phyloP scores from a whole-genome alignment of 2,888 invertebrate genomes.

The Horisme vitalbata region DNA sequence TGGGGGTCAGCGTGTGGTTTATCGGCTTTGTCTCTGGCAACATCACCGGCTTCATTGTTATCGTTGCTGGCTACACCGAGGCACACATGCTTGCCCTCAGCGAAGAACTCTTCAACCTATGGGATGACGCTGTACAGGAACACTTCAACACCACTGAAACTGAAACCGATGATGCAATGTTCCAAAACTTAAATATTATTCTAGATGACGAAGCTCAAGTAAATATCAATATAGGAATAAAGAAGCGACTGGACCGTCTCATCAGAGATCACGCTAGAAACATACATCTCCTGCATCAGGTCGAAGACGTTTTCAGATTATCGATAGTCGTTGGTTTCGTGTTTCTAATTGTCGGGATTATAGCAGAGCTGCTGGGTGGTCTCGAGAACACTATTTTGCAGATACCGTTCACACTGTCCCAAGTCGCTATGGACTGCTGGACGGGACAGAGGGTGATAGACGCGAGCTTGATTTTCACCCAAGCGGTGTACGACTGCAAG shows the following conservation, averaged over 20 bases:
- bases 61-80: conserved; percentile 53
- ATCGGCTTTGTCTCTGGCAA: conserved; percentile 46
- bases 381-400: conserved; percentile 55
- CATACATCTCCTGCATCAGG: conserved; percentile 39
- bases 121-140: conserved; percentile 43
- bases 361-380: conserved; percentile 57
- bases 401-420: conserved; percentile 52
- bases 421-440: conserved; percentile 49
- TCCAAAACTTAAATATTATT: not conserved
- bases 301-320: conserved; percentile 47
- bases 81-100: conserved; percentile 55
- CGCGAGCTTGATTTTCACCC: conserved; percentile 40
- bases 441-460: conserved; percentile 49
- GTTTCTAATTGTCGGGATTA: conserved; percentile 46
- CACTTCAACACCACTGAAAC: conserved; percentile 9
- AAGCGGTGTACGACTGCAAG: conserved; percentile 45
- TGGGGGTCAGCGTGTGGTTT: conserved; percentile 33
- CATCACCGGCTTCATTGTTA: conserved; percentile 48
- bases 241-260: conserved; percentile 39
- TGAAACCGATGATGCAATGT: not conserved
- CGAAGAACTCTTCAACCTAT: conserved; percentile 48
- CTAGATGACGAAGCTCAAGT: not conserved
- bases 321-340: conserved; percentile 54
- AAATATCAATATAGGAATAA: conserved; percentile 33
- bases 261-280: conserved; percentile 46